Evolutionary conservation across 2,113 vertebrate species (phyloP).

Genomic region (Peucedramus taeniatus): DNA sequence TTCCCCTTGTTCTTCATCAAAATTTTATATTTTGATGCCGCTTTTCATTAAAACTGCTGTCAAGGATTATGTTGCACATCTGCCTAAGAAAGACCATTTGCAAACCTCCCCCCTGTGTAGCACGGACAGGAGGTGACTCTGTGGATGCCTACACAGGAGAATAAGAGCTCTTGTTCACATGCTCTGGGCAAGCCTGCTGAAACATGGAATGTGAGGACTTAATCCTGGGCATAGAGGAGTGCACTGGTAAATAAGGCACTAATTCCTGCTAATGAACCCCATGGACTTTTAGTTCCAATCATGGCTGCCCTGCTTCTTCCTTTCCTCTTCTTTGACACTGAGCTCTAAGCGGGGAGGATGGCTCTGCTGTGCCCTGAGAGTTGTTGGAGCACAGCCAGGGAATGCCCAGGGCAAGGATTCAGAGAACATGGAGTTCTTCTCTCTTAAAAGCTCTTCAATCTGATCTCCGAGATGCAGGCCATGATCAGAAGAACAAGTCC

Average conservation of each 20-base stretch:
- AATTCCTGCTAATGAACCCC: background rate
- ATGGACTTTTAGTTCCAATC: accelerated
- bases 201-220: background rate
- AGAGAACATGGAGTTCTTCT: background rate
- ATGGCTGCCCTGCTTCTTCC: background rate
- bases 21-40: background rate
- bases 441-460: background rate
- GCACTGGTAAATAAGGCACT: background rate
- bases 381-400: background rate
- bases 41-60: background rate
- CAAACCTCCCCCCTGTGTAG: background rate
- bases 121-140: background rate
- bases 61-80: background rate
- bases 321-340: background rate
- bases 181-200: background rate
- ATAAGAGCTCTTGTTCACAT: background rate
- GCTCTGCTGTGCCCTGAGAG: background rate
- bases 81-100: background rate
- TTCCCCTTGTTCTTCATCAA: background rate
- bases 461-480: accelerated
- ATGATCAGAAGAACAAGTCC: background rate
- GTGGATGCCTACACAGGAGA: background rate
- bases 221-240: background rate
- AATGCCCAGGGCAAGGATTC: background rate
- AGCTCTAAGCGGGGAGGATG: background rate